Evolutionary conservation across 1,140 invertebrate genomes (phyloP), one percentile per base, ranked within the genome.

Genomic region (Oryzaephilus surinamensis): DNA sequence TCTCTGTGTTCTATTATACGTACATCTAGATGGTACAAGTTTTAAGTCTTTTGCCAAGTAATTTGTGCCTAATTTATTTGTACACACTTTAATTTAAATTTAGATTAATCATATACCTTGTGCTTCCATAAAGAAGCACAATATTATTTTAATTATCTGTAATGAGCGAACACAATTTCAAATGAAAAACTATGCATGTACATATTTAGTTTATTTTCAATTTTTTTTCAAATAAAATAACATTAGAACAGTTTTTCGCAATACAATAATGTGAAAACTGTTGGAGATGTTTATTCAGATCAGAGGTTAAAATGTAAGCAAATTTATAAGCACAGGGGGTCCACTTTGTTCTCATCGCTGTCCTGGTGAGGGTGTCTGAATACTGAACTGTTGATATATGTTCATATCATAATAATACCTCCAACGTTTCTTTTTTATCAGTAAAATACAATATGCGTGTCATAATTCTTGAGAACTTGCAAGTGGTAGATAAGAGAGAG

Each of bases 381-480:
- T 10, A 24, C 23, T 10, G 4, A 3, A 10, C 11, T 24, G 11
- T n/a, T 24, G 23, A 24, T 24, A 6, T 11, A 24, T 24, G 23
- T n/a, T 11, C 23, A 24, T 24, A 24, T 24, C 11, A 24, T 10
- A 8, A 24, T 24, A 8, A 6, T 10, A 24, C 23, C 23, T 24
- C 11, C 8, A 24, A 24, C 10, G 23, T 24, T 24, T 24, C 10
- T 21, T 21, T 24, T 24, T 24, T 24, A 24, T 24, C 23, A 24
- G 11, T 11, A 24, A 8, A 24, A 24, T 24, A 24, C 23, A 24
- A 24, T 24, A 24, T 24, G 23, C 8, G 23, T 10, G 23, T 11
- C 11, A 24, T 24, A n/a, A 24, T 24, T 24, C 23, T 24, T 24
- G 23, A 24, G 23, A 24, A 24, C 23, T 24, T 24, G 23, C 23